Percentiles rank a stretch among this genome's conserved stretches.
Evolutionary conservation across 2,888 invertebrate genomes (phyloP).

Genomic region (Coelinius sp.): DNA sequence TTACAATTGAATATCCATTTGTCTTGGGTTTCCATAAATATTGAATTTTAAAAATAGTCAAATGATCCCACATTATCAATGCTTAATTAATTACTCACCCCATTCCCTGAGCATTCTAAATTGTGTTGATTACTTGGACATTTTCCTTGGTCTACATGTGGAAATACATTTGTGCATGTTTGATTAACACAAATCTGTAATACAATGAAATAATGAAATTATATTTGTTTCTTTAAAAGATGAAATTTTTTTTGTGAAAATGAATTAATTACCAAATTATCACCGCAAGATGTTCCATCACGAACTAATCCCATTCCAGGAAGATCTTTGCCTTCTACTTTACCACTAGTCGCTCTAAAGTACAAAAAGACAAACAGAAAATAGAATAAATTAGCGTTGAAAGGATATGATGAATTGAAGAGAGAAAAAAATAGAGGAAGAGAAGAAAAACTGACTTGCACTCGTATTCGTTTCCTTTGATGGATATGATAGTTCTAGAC

Average conservation of each 20-base stretch:
- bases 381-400: not conserved
- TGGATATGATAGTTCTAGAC: constrained; percentile 90
- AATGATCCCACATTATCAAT: not conserved
- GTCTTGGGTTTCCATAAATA: constrained; percentile 4
- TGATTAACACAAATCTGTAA: constrained; percentile 89
- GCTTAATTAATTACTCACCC: constrained; percentile 80
- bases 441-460: constrained; percentile 90
- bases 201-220: not conserved
- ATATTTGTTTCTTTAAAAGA: not conserved
- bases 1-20: constrained; percentile 11
- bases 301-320: constrained; percentile 89
- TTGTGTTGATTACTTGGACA: constrained; percentile 93
- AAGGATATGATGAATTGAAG: not conserved
- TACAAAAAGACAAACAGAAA: not conserved
- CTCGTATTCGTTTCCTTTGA: constrained; percentile 90
- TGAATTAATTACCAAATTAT: constrained; percentile 77
- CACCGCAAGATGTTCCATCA: constrained; percentile 95
- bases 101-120: constrained; percentile 93
- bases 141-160: constrained; percentile 86
- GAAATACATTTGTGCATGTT: constrained; percentile 89
- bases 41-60: not conserved
- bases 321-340: constrained; percentile 77
- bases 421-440: not conserved
- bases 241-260: not conserved
- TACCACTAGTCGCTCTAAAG: constrained; percentile 82